Evolutionary conservation across 1,140 invertebrate species (phyloP).

Genomic region (Paraescarpia echinospica): DNA sequence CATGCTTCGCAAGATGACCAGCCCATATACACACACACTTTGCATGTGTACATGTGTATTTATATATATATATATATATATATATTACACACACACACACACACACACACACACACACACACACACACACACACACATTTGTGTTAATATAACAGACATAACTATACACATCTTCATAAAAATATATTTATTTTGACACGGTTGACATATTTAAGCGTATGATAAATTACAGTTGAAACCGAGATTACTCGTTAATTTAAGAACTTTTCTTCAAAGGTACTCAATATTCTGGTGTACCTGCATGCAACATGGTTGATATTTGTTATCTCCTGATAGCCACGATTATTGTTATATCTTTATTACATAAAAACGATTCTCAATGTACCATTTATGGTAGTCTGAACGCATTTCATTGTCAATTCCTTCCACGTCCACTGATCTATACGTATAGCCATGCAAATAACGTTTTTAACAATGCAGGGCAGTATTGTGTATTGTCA

Average conservation of each 20-base stretch:
- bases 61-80: too few species aligned
- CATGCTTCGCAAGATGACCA: too few species aligned
- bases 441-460: not conserved
- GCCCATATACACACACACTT: too few species aligned
- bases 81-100: too few species aligned
- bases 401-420: not conserved
- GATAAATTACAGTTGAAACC: too few species aligned
- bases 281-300: not conserved
- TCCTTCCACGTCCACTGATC: not conserved
- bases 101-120: too few species aligned
- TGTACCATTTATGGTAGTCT: not conserved
- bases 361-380: not conserved
- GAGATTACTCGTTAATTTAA: too few species aligned
- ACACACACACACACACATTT: not conserved
- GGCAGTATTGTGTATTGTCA: not conserved
- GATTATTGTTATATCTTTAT: not conserved
- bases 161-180: not conserved
- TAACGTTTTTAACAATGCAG: not conserved
- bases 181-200: not conserved
- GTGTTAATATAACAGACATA: not conserved
- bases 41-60: too few species aligned
- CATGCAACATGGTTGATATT: not conserved
- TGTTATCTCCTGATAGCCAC: not conserved
- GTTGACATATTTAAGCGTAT: too few species aligned
- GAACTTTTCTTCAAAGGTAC: not conserved